Base-by-base conservation (phyloP, 2,888 invertebrate genomes). In the Malthinus flaveolus region DNA sequence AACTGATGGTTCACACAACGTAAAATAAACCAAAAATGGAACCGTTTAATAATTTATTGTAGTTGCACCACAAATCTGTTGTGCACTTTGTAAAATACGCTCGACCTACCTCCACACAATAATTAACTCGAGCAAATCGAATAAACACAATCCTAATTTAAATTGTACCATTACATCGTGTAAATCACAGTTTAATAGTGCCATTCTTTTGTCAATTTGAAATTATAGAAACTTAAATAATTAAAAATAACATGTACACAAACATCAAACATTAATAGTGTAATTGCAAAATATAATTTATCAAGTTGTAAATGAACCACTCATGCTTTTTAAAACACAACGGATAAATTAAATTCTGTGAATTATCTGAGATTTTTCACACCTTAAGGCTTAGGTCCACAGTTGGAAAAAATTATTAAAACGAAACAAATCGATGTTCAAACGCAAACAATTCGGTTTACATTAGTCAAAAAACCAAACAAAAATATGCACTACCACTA, bases 401-500 rank as follows among this genome's bases (percentile, higher is more conserved):
- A 42, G 5, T 39, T 9, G 15, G 15, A 23, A 42, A 42, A 42
- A 39, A 2, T 15, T 6, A n/a, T 15, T 7, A 15, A 15, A 39
- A 23, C 23, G 5, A 23, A 23, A 23, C 23, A 23, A 23, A 3
- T 23, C 23, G 23, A 23, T 23, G 23, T 23, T 23, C 23, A 23
- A 23, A 23, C 23, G 23, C 5, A 23, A 23, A 15, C 7, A 36
- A 36, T 7, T 2, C 7, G 5, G 12, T 36, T 10, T 36, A 36
- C 1, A 7, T 39, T 0, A 15, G 12, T 15, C 39, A 15, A 42
- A 42, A 42, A 42, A 15, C 8, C 15, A 42, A 37, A 37, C 37
- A 39, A 45, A 51, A 44, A 44, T 51, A 52, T 46, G 52, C 46
- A 52, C 52, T 52, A 52, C 45, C 46, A 52, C 52, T 52, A 42